phyloP scores from a whole-genome alignment of 1,140 invertebrate species.

The Marisa cornuarietis region DNA sequence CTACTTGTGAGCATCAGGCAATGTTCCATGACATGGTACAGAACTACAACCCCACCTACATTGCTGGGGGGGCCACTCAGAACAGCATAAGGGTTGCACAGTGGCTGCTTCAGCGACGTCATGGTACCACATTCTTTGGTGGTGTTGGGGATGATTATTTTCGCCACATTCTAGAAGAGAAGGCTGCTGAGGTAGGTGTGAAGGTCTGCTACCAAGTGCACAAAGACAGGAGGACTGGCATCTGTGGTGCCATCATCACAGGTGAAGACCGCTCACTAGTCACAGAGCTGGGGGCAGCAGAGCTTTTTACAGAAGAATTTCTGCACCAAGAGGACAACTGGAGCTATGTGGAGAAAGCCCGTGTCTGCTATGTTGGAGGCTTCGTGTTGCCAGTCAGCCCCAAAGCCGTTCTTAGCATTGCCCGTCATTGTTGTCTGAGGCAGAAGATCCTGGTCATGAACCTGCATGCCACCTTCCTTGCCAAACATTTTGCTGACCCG shows the following conservation, averaged over 20 bases:
- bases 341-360: constrained; percentile 79
- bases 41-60: constrained; percentile 80
- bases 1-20: constrained; percentile 80
- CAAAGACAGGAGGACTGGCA: constrained; percentile 80
- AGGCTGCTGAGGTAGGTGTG: constrained; percentile 85
- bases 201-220: constrained; percentile 79
- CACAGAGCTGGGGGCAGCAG: constrained; percentile 94
- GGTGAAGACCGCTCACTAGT: constrained; percentile 85
- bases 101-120: constrained; percentile 86
- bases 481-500: constrained; percentile 85
- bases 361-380: constrained; percentile 91
- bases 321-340: constrained; percentile 80
- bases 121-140: constrained; percentile 88
- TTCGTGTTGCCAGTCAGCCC: constrained; percentile 96
- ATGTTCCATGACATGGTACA: constrained; percentile 54
- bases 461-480: constrained; percentile 95
- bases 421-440: constrained; percentile 77
- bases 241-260: constrained; percentile 74
- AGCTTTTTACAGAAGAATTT: constrained; percentile 88
- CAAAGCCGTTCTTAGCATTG: constrained; percentile 84
- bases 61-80: constrained; percentile 95
- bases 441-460: constrained; percentile 91
- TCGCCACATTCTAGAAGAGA: constrained; percentile 84
- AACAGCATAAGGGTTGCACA: constrained; percentile 92
- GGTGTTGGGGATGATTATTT: constrained; percentile 93